Percentiles rank a stretch among this genome's conserved stretches.
Conservation (phyloP, 2,797 vertebrate species). For the Acropternis orthonyx region DNA sequence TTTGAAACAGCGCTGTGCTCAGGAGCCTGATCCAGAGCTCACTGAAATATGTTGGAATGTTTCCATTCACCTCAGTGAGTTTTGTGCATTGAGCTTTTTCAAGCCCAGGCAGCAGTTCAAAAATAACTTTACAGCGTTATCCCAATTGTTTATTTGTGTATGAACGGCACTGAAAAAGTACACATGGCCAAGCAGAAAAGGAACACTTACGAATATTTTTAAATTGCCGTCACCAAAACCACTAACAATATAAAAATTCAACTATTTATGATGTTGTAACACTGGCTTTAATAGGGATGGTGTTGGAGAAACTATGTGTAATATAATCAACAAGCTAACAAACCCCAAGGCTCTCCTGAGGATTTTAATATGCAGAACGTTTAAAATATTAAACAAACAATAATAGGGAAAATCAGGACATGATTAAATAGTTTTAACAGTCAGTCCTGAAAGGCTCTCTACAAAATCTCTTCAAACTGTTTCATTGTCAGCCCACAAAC, state of each 20-base stretch:
- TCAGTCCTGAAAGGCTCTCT: neutral
- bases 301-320: neutral
- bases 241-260: slow-evolving; percentile 43
- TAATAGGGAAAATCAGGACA: slow-evolving; percentile 1
- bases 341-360: neutral
- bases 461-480: slow-evolving; percentile 17
- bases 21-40: slow-evolving; percentile 26
- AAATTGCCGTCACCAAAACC: neutral
- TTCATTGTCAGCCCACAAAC: slow-evolving; percentile 39
- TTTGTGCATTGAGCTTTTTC: slow-evolving; percentile 35
- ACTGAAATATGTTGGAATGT: slow-evolving; percentile 38
- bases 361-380: slow-evolving; percentile 21
- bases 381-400: slow-evolving; percentile 51
- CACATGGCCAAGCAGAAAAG: slow-evolving; percentile 44
- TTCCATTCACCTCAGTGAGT: slow-evolving; percentile 30
- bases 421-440: slow-evolving; percentile 23
- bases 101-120: slow-evolving; percentile 51
- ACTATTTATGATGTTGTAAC: slow-evolving; percentile 40
- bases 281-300: neutral
- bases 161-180: neutral
- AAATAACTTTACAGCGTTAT: slow-evolving; percentile 45
- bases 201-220: slow-evolving; percentile 24
- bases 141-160: slow-evolving; percentile 43
- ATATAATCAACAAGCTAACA: slow-evolving; percentile 22
- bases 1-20: neutral